Conservation (phyloP, 2,888 invertebrate species). For the Ommatoiulus sabulosus region DNA sequence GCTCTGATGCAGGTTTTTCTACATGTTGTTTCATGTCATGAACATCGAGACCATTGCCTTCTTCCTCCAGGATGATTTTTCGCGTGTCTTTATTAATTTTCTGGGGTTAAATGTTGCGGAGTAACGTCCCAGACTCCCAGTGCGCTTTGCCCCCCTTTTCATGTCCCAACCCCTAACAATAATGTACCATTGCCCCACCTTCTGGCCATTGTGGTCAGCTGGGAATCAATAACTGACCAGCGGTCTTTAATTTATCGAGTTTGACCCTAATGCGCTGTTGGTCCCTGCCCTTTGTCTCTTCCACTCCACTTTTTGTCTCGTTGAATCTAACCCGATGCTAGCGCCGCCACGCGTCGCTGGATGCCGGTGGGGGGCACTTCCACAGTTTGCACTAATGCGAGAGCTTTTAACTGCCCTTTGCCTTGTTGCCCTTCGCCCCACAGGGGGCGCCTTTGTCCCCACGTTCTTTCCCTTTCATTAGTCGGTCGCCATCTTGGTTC, state of each 20-base stretch:
- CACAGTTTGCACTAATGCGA: not conserved
- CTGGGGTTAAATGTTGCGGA: not conserved
- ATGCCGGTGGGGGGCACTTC: not conserved
- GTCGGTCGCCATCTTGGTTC: not conserved
- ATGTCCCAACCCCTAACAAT: not conserved
- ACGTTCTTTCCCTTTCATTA: not conserved
- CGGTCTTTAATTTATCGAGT: slow-evolving; percentile 40
- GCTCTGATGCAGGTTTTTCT: not conserved
- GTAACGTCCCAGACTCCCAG: not conserved
- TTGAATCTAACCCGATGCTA: slow-evolving; percentile 21
- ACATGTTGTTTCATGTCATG: not conserved
- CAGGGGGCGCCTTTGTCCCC: slow-evolving; percentile 2
- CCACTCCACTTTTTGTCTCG: not conserved
- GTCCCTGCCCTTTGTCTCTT: slow-evolving; percentile 5
- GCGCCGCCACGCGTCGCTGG: slow-evolving; percentile 36
- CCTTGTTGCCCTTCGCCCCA: not conserved
- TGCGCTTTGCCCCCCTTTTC: not conserved
- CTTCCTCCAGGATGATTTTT: not conserved
- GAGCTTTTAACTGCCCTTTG: slow-evolving; percentile 10
- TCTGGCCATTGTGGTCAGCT: slow-evolving; percentile 15
- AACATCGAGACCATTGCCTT: not conserved
- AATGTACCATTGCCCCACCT: not conserved
- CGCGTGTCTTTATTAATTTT: not conserved
- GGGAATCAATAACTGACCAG: slow-evolving; percentile 36
- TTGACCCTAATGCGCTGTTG: slow-evolving; percentile 6